Percentiles rank a stretch among this genome's conserved stretches.
Conservation (phyloP, 2,797 vertebrate genomes). For the Galaxias olidus region DNA sequence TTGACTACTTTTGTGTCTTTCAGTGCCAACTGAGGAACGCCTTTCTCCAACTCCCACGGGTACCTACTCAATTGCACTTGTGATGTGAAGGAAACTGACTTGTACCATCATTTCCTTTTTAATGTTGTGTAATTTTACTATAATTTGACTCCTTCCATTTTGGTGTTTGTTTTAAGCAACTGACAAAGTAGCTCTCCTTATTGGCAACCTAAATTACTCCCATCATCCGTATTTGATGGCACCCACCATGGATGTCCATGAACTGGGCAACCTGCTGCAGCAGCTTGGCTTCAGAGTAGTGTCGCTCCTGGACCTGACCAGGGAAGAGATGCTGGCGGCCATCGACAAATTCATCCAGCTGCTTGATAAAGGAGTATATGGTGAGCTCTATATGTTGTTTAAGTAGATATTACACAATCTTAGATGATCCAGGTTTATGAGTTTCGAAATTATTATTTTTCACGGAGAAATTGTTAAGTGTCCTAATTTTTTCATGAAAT, state of each 20-base stretch:
- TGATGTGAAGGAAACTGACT: background rate
- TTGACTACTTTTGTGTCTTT: conserved; percentile 16
- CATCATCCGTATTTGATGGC: conserved; percentile 82
- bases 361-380: conserved; percentile 83
- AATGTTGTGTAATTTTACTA: background rate
- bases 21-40: conserved; percentile 45
- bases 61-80: conserved; percentile 37
- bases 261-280: conserved; percentile 79
- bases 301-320: conserved; percentile 85
- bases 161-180: conserved; percentile 69
- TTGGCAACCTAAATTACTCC: conserved; percentile 85
- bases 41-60: conserved; percentile 57
- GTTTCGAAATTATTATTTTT: too few species aligned
- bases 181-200: conserved; percentile 86
- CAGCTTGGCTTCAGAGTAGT: conserved; percentile 85
- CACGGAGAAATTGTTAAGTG: too few species aligned
- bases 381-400: conserved; percentile 61
- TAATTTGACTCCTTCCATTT: conserved; percentile 15
- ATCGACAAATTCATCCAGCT: conserved; percentile 82
- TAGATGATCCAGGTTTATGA: background rate
- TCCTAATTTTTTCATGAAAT: too few species aligned
- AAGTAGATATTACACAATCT: background rate
- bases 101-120: conserved; percentile 5
- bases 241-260: conserved; percentile 84
- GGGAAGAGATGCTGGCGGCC: conserved; percentile 78